Conservation (phyloP, 1,140 invertebrate species). For the Drosophila busckii region DNA sequence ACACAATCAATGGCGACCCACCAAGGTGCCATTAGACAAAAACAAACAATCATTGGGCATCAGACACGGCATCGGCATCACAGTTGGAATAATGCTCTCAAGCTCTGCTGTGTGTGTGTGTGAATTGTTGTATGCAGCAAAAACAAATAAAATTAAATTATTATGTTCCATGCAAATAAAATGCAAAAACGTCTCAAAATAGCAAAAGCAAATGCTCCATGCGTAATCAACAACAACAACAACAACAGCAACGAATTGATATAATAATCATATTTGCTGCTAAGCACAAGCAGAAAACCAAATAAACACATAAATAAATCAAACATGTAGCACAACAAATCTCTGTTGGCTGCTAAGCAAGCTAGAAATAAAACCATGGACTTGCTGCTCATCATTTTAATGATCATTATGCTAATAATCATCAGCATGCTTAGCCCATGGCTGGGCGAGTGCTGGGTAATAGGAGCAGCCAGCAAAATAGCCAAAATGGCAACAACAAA, state of each 20-base stretch:
- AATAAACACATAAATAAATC: constrained; percentile 76
- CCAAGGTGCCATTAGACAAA: constrained; percentile 35
- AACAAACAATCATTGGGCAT: constrained; percentile 37
- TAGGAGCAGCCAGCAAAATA: constrained; percentile 17
- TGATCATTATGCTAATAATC: constrained; percentile 1
- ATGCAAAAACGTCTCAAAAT: constrained; percentile 43
- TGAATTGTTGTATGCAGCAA: constrained; percentile 53
- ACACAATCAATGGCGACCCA: constrained; percentile 32
- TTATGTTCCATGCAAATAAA: constrained; percentile 74
- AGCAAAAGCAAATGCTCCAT: no score
- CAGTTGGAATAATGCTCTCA: no score
- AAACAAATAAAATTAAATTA: constrained; percentile 77
- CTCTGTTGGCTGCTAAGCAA: constrained; percentile 61
- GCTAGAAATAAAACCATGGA: constrained; percentile 66
- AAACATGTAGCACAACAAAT: constrained; percentile 73
- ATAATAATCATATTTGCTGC: no score
- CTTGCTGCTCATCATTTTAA: constrained; percentile 1
- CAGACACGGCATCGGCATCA: no score
- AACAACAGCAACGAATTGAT: constrained; percentile 2
- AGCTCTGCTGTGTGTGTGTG: no score
- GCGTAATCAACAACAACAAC: constrained; percentile 61
- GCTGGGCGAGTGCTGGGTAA: constrained; percentile 29
- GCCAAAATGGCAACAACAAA: no score
- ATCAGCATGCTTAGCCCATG: constrained; percentile 25
- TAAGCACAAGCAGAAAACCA: constrained; percentile 32